phyloP scores from a whole-genome alignment of 2,888 invertebrate species.

The Apamea crenata region DNA sequence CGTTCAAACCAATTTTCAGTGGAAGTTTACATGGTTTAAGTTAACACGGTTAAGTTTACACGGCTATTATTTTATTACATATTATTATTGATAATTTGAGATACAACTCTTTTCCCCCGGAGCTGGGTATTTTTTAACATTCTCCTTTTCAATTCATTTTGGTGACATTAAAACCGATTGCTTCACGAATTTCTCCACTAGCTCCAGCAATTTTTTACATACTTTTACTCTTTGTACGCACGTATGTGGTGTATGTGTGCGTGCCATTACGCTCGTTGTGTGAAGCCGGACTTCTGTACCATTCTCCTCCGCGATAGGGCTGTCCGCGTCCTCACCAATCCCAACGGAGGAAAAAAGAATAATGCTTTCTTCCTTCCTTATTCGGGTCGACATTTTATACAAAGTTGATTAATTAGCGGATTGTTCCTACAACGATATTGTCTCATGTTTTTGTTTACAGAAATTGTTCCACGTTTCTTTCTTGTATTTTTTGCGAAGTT shows the following conservation, averaged over 20 bases:
- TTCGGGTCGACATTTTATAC: slow-evolving; percentile 52
- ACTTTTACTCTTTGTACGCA: too few species aligned
- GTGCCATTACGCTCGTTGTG: background rate
- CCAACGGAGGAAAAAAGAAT: slow-evolving; percentile 47
- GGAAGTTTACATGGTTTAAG: too few species aligned
- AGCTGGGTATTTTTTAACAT: too few species aligned
- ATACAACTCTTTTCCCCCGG: too few species aligned
- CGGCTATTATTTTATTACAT: too few species aligned
- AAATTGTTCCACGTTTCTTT: slow-evolving; percentile 34
- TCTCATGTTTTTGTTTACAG: slow-evolving; percentile 40
- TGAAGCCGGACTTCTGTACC: background rate
- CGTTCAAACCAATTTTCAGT: too few species aligned
- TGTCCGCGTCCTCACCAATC: slow-evolving; percentile 36
- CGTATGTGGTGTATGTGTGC: background rate
- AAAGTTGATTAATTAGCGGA: slow-evolving; percentile 65
- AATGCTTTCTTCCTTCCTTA: slow-evolving; percentile 56
- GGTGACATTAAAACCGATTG: too few species aligned
- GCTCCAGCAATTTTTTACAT: too few species aligned
- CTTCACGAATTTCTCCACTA: too few species aligned
- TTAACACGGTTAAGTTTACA: too few species aligned
- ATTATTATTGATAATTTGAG: too few species aligned
- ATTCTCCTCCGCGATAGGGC: background rate
- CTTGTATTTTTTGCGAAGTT: slow-evolving; percentile 6
- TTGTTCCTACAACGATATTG: slow-evolving; percentile 57
- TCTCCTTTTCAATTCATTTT: too few species aligned